Percentiles rank a stretch among this genome's conserved stretches.
Evolutionary conservation across 92 coral and sea anemone genomes (phyloP).

Genomic region (Epizoanthus rinbou): DNA sequence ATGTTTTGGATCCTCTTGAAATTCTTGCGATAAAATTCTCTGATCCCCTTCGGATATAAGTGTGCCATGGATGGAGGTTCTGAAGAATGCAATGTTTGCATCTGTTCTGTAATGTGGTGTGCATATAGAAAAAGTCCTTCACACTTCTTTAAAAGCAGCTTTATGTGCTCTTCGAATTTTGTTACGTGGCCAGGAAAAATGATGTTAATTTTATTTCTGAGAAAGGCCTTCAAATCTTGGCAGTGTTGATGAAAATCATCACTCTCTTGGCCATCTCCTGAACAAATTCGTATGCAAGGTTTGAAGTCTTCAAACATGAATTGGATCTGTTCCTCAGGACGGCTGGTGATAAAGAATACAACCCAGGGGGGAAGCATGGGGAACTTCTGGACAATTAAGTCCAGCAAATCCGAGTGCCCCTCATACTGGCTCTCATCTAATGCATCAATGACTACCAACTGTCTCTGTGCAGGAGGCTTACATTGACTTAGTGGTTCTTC

Average conservation of each 20-base stretch:
- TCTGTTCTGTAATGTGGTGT: background rate
- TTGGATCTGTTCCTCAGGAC: background rate
- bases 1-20: constrained; percentile 27
- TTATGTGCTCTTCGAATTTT: background rate
- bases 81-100: background rate
- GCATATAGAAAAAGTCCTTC: constrained; percentile 33
- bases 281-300: constrained; percentile 35
- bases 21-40: constrained; percentile 8
- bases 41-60: constrained; percentile 1
- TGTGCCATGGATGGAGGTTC: background rate
- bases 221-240: background rate
- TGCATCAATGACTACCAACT: constrained; percentile 31
- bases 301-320: background rate
- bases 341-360: constrained; percentile 23
- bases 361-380: constrained; percentile 25
- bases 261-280: background rate
- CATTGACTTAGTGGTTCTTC: constrained; percentile 28
- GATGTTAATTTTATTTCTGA: background rate
- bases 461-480: background rate
- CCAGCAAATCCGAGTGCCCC: constrained; percentile 19
- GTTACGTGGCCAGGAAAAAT: background rate
- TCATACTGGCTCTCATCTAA: constrained; percentile 26
- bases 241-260: constrained; percentile 6
- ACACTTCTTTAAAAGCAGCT: constrained; percentile 7
- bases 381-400: constrained; percentile 10